These are phyloP conservation scores for Frankliniella fusca DNA, from an alignment of 2,888 invertebrate genomes.

Conservation along the genomic window DNA sequence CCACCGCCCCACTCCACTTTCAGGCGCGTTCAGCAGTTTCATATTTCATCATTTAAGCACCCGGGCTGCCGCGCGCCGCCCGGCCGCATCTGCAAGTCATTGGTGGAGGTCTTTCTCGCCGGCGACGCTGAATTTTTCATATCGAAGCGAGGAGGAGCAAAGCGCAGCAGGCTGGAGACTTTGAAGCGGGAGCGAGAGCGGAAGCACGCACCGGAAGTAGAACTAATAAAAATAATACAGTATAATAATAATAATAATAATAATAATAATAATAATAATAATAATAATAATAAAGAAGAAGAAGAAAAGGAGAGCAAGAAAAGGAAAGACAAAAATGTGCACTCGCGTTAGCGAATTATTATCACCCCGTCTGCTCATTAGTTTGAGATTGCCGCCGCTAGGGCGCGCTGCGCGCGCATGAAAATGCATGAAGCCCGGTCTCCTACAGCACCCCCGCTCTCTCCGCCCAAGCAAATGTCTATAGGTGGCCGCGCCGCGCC, in stretches of 20 bases:
- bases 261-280: no score
- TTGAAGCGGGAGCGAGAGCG: not conserved
- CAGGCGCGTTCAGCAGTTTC: not conserved
- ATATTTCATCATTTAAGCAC: conserved; percentile 25
- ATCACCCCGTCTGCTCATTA: conserved; percentile 16
- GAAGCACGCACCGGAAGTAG: not conserved
- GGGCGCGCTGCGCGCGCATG: no score
- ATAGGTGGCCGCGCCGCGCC: no score
- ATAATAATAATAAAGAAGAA: no score
- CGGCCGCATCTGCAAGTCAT: conserved; percentile 19
- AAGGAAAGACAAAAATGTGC: not conserved
- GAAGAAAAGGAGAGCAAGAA: no score
- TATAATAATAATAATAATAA: no score
- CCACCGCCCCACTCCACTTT: no score
- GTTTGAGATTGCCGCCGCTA: not conserved
- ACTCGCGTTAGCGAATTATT: conserved; percentile 1
- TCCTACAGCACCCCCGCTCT: no score
- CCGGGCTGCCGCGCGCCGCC: not conserved
- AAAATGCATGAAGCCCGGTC: no score
- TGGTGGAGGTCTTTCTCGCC: not conserved
- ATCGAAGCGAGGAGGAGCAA: not conserved
- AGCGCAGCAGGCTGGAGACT: not conserved
- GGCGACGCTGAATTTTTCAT: conserved; percentile 26
- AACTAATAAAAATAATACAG: no score
- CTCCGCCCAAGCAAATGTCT: no score